Evolutionary conservation across 1,140 invertebrate species (phyloP).

Genomic region (Drosophila obscura): DNA sequence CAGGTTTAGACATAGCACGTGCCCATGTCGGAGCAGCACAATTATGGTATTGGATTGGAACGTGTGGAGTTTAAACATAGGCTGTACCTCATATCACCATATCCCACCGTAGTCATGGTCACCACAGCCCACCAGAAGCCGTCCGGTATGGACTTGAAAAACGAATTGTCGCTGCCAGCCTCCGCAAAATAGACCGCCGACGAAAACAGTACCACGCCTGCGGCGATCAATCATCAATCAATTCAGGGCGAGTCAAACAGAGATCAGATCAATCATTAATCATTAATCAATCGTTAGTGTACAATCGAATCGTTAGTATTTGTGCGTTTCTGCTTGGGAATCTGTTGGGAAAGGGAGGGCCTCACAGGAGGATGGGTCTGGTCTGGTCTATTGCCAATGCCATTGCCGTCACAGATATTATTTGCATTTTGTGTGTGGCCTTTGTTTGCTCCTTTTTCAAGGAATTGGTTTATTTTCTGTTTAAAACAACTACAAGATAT

Average conservation of each 20-base stretch:
- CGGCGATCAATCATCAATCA: constrained; percentile 16
- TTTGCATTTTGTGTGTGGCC: constrained; percentile 24
- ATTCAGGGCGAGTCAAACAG: constrained; percentile 65
- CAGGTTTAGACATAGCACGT: neutral
- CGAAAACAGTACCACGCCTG: constrained; percentile 99
- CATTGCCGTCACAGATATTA: too few relatives aligned
- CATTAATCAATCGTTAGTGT: constrained; percentile 57
- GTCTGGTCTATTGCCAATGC: too few relatives aligned
- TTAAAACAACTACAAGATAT: constrained; percentile 77
- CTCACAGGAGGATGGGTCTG: too few relatives aligned
- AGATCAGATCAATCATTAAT: constrained; percentile 85
- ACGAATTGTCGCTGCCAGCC: constrained; percentile 97
- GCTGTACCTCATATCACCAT: constrained; percentile 99
- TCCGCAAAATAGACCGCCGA: constrained; percentile 99
- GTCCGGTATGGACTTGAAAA: constrained; percentile 99
- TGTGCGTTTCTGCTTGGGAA: constrained; percentile 63
- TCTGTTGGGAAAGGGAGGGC: constrained; percentile 9
- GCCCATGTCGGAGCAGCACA: constrained; percentile 26
- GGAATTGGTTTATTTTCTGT: constrained; percentile 29
- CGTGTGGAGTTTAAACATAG: constrained; percentile 57
- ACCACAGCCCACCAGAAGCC: constrained; percentile 99
- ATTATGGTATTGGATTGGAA: constrained; percentile 12
- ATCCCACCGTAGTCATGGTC: constrained; percentile 99
- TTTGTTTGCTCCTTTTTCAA: constrained; percentile 13
- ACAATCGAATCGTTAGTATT: constrained; percentile 2